Evolutionary conservation across 1,140 invertebrate genomes (phyloP).

Genomic region (Bombus fervidus): DNA sequence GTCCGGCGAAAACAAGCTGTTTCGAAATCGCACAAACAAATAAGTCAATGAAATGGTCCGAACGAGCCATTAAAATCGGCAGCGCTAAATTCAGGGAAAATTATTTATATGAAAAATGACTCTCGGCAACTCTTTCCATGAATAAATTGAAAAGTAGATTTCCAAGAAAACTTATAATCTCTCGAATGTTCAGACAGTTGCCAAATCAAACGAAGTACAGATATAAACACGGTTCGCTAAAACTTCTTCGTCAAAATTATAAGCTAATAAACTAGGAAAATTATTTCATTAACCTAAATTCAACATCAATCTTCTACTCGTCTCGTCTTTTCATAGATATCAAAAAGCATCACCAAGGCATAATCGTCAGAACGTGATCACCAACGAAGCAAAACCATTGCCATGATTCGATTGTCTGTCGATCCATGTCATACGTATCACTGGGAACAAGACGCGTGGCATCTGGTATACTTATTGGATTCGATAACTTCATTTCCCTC

Average conservation of each 20-base stretch:
- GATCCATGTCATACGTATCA: not conserved
- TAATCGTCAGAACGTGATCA: not conserved
- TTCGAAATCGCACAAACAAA: slow-evolving; percentile 73
- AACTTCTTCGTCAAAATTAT: not conserved
- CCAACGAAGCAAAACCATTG: not conserved
- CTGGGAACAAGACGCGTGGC: not conserved
- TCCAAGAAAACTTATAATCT: not conserved
- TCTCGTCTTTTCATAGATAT: too few relatives aligned
- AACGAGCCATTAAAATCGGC: slow-evolving; percentile 68
- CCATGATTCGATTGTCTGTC: not conserved
- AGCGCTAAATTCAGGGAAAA: slow-evolving; percentile 12
- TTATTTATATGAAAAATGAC: not conserved
- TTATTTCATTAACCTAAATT: not conserved
- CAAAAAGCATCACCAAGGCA: not conserved
- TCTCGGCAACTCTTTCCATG: not conserved
- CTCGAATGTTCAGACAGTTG: not conserved
- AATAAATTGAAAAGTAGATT: not conserved
- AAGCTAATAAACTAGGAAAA: not conserved
- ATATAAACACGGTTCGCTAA: not conserved
- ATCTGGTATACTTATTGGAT: slow-evolving; percentile 15
- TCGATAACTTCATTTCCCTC: slow-evolving; percentile 59
- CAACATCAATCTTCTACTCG: too few relatives aligned
- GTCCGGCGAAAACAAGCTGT: slow-evolving; percentile 74
- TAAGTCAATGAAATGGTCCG: slow-evolving; percentile 75
- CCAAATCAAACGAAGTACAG: not conserved